phyloP scores from a whole-genome alignment of 23 tunicate species.

The Aplidium turbinatum region DNA sequence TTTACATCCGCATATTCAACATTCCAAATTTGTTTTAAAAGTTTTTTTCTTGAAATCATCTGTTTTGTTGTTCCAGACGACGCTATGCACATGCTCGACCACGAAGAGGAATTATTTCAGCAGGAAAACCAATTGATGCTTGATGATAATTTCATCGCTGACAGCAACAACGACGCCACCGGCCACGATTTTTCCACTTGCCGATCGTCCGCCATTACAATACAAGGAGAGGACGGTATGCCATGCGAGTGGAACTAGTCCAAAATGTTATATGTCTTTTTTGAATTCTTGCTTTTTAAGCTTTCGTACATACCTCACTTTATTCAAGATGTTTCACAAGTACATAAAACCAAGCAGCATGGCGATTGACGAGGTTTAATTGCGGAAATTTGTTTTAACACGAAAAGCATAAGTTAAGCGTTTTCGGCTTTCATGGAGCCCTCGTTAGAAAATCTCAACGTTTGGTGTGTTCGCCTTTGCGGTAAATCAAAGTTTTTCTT shows the following conservation, averaged over 20 bases:
- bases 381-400: no score
- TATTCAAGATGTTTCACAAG: no score
- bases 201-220: conserved; percentile 26
- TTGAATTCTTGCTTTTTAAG: no score
- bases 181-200: conserved; percentile 46
- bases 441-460: no score
- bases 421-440: background rate
- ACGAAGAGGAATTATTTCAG: conserved; percentile 61
- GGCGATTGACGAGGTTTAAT: no score
- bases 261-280: background rate
- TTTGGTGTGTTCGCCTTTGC: background rate
- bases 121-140: conserved; percentile 56
- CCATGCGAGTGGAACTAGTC: background rate
- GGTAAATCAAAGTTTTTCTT: background rate
- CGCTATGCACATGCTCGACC: conserved; percentile 44
- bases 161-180: background rate
- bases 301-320: no score
- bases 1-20: no score
- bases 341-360: no score
- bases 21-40: no score
- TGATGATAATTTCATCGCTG: conserved; percentile 47
- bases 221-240: conserved; percentile 28
- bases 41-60: background rate
- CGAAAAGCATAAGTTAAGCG: background rate
- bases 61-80: conserved; percentile 17